These are phyloP conservation scores for Sinopyrophorus schimmeli DNA, from an alignment of 2,888 invertebrate species.

Conservation along the genomic window DNA sequence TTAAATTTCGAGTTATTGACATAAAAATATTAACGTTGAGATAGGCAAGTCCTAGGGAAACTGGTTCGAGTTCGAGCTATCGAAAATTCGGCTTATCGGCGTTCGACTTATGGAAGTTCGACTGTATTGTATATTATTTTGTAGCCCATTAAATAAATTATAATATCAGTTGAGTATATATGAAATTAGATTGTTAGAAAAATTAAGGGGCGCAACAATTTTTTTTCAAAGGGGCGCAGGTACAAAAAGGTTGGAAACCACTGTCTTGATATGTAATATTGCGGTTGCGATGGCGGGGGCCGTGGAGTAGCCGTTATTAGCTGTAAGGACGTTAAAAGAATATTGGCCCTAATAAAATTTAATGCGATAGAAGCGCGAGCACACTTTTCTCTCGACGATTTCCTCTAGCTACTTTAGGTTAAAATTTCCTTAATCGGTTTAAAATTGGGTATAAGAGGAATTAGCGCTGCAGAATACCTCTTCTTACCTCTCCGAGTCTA, in stretches of 20 bases:
- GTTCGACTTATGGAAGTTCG: too few species aligned
- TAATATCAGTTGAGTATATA: too few species aligned
- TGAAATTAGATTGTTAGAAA: too few species aligned
- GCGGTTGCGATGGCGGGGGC: constrained; percentile 17
- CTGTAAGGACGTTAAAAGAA: constrained; percentile 28
- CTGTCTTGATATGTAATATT: constrained; percentile 26
- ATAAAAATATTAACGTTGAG: too few species aligned
- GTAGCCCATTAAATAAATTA: too few species aligned
- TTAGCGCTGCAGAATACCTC: constrained; percentile 50
- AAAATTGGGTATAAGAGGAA: constrained; percentile 52
- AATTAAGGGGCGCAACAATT: too few species aligned
- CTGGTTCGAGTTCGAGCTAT: too few species aligned
- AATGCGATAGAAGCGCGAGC: constrained; percentile 40
- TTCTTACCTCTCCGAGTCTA: constrained; percentile 47
- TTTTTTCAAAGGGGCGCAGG: not conserved
- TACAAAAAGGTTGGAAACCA: constrained; percentile 13
- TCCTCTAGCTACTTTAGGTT: constrained; percentile 46
- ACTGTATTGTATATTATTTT: too few species aligned
- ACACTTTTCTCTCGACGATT: constrained; percentile 34
- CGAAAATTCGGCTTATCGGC: too few species aligned
- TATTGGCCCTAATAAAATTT: constrained; percentile 39
- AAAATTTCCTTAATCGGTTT: constrained; percentile 55
- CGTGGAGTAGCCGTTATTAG: constrained; percentile 27
- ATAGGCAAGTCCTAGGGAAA: too few species aligned
- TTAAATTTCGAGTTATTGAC: too few species aligned